Base-by-base conservation (phyloP, 2,888 invertebrate genomes). In the Podotricha telesiphe region DNA sequence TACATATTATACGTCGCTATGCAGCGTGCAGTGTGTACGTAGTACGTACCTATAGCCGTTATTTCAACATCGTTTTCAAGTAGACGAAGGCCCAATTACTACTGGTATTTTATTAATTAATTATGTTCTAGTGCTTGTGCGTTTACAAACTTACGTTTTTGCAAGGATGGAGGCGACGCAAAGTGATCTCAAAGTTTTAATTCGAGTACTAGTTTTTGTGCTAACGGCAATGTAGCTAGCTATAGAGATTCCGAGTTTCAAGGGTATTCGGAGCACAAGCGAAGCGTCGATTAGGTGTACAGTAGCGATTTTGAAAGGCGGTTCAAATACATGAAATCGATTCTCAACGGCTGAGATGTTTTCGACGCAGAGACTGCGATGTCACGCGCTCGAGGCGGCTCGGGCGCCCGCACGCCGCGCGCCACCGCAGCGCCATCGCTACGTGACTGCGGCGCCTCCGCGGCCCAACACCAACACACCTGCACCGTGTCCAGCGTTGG, bases 291-390 rank as follows among this genome's bases (percentile, higher is more conserved):
- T 67, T 70, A 63, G 63, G 68, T 68, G 70, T 53, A 68, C 61
- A 64, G 58, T 65, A 53, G 68, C 62, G 42, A 42, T 56, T 72
- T 74, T 74, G 70, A 72, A 68, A 69, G 70, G 65, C 74, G 70
- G 70, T 73, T 73, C 73, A 67, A 67, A 75, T 73, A 74, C 72
- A 70, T 70, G 70, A 68, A 70, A 74, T 75, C 72, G 73, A 75
- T 73, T 74, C 72, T 70, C 69, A 68, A 68, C 73, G 72, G 69
- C 47, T 56, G 51, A 40, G 62, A 63, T 69, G 67, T 67, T 58
- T 69, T 64, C 58, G 50, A 58, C 56, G 55, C 22, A 42, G 50
- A 55, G 68, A 67, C 69, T 59, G 59, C 68, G 68, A 75, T 69
- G 73, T 73, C 73, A 73, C 74, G 71, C 70, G 67, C 70, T 50